Evolutionary conservation across 2,113 vertebrate genomes (phyloP).

Genomic region (Azemiops feae): DNA sequence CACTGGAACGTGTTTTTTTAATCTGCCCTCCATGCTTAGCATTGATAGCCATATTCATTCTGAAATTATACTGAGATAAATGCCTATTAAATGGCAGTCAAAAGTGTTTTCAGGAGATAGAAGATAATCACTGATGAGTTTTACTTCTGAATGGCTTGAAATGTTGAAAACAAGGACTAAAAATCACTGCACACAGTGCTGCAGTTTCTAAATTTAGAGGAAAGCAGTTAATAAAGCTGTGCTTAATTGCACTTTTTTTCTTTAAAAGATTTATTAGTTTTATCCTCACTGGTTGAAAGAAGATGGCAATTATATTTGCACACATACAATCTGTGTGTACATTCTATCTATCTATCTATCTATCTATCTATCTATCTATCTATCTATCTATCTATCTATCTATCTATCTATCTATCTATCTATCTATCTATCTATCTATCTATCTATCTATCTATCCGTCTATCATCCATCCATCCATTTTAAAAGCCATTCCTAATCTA

Average conservation of each 20-base stretch:
- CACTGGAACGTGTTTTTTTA: background rate
- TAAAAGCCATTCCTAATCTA: background rate
- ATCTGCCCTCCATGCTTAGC: background rate
- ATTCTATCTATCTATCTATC: background rate
- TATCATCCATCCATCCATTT: background rate
- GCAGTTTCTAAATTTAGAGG: background rate
- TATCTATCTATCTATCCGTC: background rate
- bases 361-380: too few species aligned
- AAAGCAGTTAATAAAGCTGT: background rate
- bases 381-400: rapidly evolving
- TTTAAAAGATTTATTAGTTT: background rate
- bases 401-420: too few species aligned
- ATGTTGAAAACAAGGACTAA: background rate
- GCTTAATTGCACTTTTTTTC: background rate
- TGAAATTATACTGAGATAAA: background rate
- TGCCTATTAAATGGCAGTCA: background rate
- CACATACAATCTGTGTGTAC: background rate
- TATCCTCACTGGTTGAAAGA: background rate
- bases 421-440: too few species aligned
- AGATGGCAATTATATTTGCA: background rate
- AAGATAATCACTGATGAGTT: background rate
- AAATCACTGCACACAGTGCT: background rate
- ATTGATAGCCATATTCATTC: background rate
- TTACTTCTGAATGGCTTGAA: background rate
- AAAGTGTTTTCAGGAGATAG: background rate